Evolutionary conservation across 2,888 invertebrate genomes (phyloP).

Genomic region (Eupithecia subfuscata): DNA sequence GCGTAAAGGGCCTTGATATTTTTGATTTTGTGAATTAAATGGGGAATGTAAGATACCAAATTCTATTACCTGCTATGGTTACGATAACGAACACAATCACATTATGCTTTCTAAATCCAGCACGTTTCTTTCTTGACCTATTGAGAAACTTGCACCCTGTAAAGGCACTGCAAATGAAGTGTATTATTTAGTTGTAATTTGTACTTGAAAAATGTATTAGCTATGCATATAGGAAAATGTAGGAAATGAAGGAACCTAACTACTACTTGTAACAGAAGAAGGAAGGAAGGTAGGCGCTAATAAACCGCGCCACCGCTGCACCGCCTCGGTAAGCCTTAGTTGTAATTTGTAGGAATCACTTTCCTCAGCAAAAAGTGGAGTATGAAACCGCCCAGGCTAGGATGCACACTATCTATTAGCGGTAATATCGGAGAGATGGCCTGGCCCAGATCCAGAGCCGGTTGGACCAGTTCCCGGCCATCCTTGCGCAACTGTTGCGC

Average conservation of each 20-base stretch:
- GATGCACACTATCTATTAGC: conserved; percentile 77
- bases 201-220: too few species aligned
- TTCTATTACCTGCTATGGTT: too few species aligned
- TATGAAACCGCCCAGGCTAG: conserved; percentile 48
- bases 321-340: neutral
- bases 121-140: too few species aligned
- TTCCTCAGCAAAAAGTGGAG: conserved; percentile 34
- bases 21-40: too few species aligned
- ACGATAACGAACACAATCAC: too few species aligned
- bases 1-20: too few species aligned
- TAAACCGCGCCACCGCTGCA: neutral
- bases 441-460: conserved; percentile 81
- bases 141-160: neutral
- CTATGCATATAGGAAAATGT: too few species aligned
- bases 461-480: conserved; percentile 78
- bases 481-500: conserved; percentile 75
- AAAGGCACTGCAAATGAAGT: neutral
- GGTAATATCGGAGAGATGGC: conserved; percentile 77
- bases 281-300: neutral
- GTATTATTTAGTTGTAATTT: too few species aligned
- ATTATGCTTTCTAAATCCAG: too few species aligned
- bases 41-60: too few species aligned
- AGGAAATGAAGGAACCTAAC: too few species aligned
- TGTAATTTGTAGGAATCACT: conserved; percentile 39
- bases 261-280: neutral